These are phyloP conservation scores for Onthophagus sagittarius DNA, from an alignment of 2,888 invertebrate species.

Conservation along the genomic window DNA sequence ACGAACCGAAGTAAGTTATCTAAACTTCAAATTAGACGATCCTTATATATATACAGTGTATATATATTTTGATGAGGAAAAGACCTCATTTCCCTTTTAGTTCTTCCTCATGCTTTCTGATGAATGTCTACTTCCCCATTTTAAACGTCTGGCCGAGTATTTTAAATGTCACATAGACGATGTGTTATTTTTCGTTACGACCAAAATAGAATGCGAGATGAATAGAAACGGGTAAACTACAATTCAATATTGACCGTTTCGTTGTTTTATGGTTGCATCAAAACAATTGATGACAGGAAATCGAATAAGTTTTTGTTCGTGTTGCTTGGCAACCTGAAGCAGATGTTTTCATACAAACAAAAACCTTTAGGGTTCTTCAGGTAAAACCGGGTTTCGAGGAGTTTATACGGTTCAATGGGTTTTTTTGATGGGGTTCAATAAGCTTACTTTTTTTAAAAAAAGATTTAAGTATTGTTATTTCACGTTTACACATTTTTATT, in stretches of 20 bases:
- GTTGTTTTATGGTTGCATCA: not conserved
- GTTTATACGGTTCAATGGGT: not conserved
- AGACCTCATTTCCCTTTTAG: not conserved
- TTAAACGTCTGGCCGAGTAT: not conserved
- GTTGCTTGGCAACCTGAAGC: not conserved
- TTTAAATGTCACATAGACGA: not conserved
- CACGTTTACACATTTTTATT: not conserved
- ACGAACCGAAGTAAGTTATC: slow-evolving; percentile 28
- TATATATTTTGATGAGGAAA: not conserved
- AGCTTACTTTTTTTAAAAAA: not conserved
- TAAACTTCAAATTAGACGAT: no score
- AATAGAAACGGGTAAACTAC: not conserved
- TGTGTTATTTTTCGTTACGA: not conserved
- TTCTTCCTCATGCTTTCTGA: not conserved
- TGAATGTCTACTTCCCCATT: not conserved
- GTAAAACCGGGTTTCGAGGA: not conserved
- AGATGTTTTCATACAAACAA: not conserved
- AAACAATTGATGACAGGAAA: not conserved
- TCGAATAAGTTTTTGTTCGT: not conserved
- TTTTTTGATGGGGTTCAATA: not conserved
- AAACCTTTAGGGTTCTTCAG: not conserved
- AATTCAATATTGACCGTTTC: not conserved
- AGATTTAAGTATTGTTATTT: not conserved
- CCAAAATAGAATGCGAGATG: not conserved
- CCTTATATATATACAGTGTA: no score